phyloP scores from a whole-genome alignment of 2,888 invertebrate species.

The Bembecia ichneumoniformis region DNA sequence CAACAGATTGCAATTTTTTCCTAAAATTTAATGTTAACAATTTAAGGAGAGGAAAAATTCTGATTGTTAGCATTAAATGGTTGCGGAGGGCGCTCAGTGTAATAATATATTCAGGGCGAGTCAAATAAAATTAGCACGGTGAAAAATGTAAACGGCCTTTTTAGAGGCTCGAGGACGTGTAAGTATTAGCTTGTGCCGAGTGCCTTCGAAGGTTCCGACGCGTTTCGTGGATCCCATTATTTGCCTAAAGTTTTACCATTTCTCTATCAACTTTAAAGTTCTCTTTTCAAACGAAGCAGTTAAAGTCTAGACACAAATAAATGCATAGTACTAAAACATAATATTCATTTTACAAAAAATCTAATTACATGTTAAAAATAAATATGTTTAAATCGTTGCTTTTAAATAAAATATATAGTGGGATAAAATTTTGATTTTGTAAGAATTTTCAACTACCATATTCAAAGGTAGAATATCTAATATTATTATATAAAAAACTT shows the following conservation, averaged over 20 bases:
- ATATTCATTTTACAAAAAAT: too few species aligned
- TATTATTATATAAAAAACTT: too few species aligned
- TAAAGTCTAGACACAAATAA: not conserved
- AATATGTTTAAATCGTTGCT: too few species aligned
- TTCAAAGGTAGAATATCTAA: too few species aligned
- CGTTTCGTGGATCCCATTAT: constrained; percentile 16
- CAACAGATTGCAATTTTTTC: constrained; percentile 52
- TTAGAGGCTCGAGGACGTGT: constrained; percentile 62
- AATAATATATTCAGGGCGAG: constrained; percentile 70
- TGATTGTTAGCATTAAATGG: constrained; percentile 63
- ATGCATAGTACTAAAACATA: too few species aligned
- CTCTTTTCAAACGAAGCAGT: not conserved
- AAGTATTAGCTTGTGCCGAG: constrained; percentile 44
- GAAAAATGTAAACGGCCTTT: constrained; percentile 69
- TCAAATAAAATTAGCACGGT: constrained; percentile 72
- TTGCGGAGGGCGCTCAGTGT: constrained; percentile 46
- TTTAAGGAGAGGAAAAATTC: constrained; percentile 49
- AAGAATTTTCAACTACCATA: too few species aligned
- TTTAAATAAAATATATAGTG: too few species aligned
- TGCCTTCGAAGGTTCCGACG: constrained; percentile 26
- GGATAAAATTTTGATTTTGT: too few species aligned
- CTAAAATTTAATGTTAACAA: constrained; percentile 59
- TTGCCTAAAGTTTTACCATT: constrained; percentile 26
- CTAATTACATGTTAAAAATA: too few species aligned
- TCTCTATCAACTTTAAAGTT: constrained; percentile 13